These are phyloP conservation scores for Chironomus riparius DNA, from an alignment of 2,888 invertebrate species.

Conservation along the genomic window DNA sequence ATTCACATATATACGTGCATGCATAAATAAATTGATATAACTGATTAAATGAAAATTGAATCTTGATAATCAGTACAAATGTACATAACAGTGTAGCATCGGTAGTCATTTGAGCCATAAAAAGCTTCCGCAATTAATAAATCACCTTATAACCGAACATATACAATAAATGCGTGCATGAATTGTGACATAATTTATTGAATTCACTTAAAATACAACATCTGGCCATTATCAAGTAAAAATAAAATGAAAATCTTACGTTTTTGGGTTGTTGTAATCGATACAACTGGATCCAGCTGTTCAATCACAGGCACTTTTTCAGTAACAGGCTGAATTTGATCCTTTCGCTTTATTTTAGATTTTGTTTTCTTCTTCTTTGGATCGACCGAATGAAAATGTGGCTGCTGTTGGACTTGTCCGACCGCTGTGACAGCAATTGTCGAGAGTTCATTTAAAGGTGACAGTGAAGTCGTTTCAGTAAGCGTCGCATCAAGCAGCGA, in stretches of 20 bases:
- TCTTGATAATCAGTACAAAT: not conserved
- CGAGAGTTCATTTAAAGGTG: not conserved
- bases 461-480: not conserved
- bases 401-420: not conserved
- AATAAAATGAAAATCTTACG: slow-evolving; percentile 24
- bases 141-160: not conserved
- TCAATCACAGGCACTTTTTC: not conserved
- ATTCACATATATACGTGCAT: not conserved
- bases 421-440: not conserved
- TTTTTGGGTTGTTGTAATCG: not conserved
- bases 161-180: not conserved
- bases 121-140: slow-evolving; percentile 17
- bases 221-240: not conserved
- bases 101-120: not conserved
- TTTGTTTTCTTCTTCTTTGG: slow-evolving; percentile 38
- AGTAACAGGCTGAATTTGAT: not conserved
- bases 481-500: not conserved
- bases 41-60: slow-evolving; percentile 2
- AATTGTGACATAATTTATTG: slow-evolving; percentile 23
- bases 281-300: slow-evolving; percentile 9
- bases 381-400: slow-evolving; percentile 28
- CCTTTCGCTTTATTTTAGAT: slow-evolving; percentile 32
- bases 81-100: not conserved
- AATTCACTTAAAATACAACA: not conserved
- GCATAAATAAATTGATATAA: not conserved